Evolutionary conservation across 2,797 vertebrate genomes (phyloP).

Genomic region (Acanthis flammea): DNA sequence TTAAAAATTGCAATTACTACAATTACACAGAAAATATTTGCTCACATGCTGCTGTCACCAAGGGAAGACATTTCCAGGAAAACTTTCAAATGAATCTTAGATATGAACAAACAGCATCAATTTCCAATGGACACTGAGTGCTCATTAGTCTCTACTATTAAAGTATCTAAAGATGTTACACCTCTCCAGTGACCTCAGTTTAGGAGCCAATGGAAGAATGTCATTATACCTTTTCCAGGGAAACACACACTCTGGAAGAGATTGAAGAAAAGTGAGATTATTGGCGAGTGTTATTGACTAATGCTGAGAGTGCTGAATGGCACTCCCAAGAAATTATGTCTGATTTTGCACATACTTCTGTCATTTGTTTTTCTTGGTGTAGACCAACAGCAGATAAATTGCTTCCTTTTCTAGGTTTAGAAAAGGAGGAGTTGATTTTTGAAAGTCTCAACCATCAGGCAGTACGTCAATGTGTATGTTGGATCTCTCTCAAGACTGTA

Average conservation of each 20-base stretch:
- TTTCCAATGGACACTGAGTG: background rate
- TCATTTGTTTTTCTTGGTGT: background rate
- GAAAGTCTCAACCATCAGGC: background rate
- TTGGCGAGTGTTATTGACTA: background rate
- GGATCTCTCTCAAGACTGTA: background rate
- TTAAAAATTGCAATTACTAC: background rate
- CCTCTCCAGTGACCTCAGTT: background rate
- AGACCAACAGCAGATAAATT: background rate
- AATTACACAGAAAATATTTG: background rate
- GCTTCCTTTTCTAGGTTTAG: background rate
- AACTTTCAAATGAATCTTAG: background rate
- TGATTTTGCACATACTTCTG: background rate
- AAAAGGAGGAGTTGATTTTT: background rate
- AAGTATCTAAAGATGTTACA: background rate
- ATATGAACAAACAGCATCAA: background rate
- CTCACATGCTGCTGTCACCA: background rate
- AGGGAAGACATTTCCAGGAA: background rate
- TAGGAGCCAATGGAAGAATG: background rate
- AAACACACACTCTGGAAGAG: background rate
- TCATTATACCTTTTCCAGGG: background rate
- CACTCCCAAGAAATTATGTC: background rate
- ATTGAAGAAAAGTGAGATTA: background rate
- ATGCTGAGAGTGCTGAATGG: background rate
- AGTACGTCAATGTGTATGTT: background rate
- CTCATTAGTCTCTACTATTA: background rate